Evolutionary conservation across 2,113 vertebrate genomes (phyloP), one percentile per base, ranked within the genome.

Genomic region (Sorex araneus): DNA sequence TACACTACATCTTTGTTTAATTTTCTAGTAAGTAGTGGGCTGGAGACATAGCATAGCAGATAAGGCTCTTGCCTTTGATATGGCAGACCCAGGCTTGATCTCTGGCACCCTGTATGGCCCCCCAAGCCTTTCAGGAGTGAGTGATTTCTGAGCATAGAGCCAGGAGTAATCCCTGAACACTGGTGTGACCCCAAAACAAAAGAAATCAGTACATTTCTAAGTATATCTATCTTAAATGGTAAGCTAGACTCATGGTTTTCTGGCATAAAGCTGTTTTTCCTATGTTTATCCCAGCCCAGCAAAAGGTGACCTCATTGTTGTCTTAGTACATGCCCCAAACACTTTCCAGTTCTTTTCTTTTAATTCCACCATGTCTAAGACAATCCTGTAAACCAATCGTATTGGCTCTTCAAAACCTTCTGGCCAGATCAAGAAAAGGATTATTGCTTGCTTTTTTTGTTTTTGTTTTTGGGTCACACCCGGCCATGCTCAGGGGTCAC

Each of bases 1-100:
- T 71, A 8, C 32, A 87, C 63, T 71, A 30, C 30, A 34, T 78
- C 40, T 82, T 30, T 91, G 28, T 94, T 84, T 93, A 80, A 63
- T 70, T 89, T 87, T 91, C 45, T 67, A 60, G 30, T 90, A 60
- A 60, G 18, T 21, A 60, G 57, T 6, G 57, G 57, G 5, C 57
- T 23, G 18, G 57, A 60, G 57, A 60, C 4, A 23, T 60, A 60
- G 57, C 23, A 60, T 5, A 60, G 57, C 21, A 23, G 57, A 23
- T 60, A 60, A 60, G 57, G 57, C 57, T 2, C 47, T 50, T 50
- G 13, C 9, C 47, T 13, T 60, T 21, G 57, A 60, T 23, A 60
- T 19, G 57, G 57, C 57, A 60, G 57, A 60, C 57, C 21, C 6
- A 16, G 19, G 21, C 18, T 60, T 23, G 19, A 19, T 5, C 57